Base-by-base conservation (phyloP, 2,113 vertebrate species). In the Sakesphorus luctuosus region DNA sequence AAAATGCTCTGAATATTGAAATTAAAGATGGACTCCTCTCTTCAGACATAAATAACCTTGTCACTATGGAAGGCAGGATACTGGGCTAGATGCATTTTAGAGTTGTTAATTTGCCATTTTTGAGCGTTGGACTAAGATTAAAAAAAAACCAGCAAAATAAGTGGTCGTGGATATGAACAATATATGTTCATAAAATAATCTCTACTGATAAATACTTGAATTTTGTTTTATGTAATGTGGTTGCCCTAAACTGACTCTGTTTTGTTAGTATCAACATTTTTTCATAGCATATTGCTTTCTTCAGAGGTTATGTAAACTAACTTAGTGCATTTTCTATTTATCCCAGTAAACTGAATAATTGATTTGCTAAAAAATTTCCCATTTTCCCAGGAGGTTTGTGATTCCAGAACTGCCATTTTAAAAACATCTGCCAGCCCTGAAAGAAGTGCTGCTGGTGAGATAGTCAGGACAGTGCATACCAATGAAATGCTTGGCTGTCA, bases 371-470 rank as follows among this genome's bases (percentile, higher is more conserved):
- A 94, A 83, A n/a, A 44, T 12, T 93, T 87, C 15, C 4, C 2
- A 13, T 92, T 93, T 96, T 95, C 91, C 66, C 67, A 95, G 71
- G 65, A 97, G 90, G 61, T 31, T 63, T 17, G 13, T 76, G 67
- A 74, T 79, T 97, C 53, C 20, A 26, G 47, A 52, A 11, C 19
- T 74, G 33, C 56, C 19, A 15, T 29, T 28, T 63, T 93, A 43
- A 96, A 92, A 77, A 24, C 38, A 47, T 13, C 33, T 80, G 4
- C 63, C 7, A 63, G 35, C 68, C 13, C 88, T 92, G 79, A 63
- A 77, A 67, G 72, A 67, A 58, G 5, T 52, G 8, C 28, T 56
- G 5, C 36, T 88, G 75, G 35, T 71, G 53, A 63, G 35, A 10
- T 82, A 68, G 55, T 71, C 55, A 53, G 35, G 33, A 29, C 56